Percentiles rank a stretch among this genome's conserved stretches.
Conservation (phyloP, 2,797 vertebrate species). For the Malurus leucopterus region DNA sequence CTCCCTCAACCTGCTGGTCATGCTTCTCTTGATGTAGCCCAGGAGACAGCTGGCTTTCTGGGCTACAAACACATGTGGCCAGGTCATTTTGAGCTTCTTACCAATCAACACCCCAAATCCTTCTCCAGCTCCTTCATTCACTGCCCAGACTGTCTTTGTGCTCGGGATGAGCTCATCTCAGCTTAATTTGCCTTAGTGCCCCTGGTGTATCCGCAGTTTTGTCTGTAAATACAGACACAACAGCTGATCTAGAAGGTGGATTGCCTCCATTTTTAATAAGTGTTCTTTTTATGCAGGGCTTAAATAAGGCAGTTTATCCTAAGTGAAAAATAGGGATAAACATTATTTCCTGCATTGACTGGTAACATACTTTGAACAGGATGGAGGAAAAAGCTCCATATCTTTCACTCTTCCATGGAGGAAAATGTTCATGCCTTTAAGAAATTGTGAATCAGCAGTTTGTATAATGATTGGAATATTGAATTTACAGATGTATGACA, state of each 20-base stretch:
- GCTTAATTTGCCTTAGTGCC: not conserved
- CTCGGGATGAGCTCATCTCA: not conserved
- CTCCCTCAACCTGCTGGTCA: not conserved
- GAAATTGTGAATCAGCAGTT: not conserved
- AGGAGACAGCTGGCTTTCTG: not conserved
- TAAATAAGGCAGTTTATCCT: not conserved
- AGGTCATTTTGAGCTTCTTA: not conserved
- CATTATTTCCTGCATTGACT: not conserved
- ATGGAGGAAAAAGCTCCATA: not conserved
- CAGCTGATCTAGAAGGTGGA: not conserved
- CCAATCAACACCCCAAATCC: not conserved
- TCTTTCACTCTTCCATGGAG: not conserved
- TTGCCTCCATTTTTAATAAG: not conserved
- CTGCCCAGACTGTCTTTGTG: not conserved
- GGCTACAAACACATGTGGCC: not conserved
- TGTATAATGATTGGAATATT: not conserved
- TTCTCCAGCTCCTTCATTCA: not conserved
- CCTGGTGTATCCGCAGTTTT: not conserved
- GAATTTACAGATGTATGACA: not conserved
- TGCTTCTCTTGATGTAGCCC: accelerated
- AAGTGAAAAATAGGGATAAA: not conserved
- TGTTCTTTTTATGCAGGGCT: not conserved
- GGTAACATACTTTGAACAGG: not conserved
- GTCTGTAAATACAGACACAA: not conserved
- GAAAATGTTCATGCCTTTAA: not conserved